Conservation (phyloP, 2,888 invertebrate species). For the Neelides folsomi region DNA sequence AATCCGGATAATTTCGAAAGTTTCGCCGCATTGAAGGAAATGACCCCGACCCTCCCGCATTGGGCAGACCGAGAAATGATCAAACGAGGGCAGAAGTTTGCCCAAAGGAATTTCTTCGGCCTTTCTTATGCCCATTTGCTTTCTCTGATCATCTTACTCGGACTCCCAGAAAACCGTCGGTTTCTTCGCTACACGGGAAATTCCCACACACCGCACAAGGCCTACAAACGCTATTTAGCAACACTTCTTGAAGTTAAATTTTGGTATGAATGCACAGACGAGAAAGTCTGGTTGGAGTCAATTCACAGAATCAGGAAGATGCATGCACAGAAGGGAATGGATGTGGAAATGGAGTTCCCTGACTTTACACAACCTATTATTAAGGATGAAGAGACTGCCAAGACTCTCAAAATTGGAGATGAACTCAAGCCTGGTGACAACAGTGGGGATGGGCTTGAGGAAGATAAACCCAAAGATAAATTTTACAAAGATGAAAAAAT, state of each 20-base stretch:
- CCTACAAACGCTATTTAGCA: conserved; percentile 41
- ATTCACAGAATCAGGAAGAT: conserved; percentile 40
- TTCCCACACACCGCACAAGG: conserved; percentile 41
- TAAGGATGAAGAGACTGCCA: not conserved
- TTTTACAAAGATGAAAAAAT: too few species aligned
- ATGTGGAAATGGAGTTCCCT: conserved; percentile 32
- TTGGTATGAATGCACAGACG: conserved; percentile 44
- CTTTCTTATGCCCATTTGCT: conserved; percentile 37
- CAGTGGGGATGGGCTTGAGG: too few species aligned
- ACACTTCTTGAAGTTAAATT: conserved; percentile 40
- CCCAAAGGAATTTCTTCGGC: conserved; percentile 37
- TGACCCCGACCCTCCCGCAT: conserved; percentile 34
- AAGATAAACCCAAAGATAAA: not conserved
- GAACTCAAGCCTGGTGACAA: not conserved
- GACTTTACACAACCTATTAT: conserved; percentile 2
- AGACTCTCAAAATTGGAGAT: too few species aligned
- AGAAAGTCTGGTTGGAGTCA: conserved; percentile 38
- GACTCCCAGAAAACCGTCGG: conserved; percentile 38
- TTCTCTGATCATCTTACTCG: conserved; percentile 39
- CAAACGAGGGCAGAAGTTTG: conserved; percentile 40
- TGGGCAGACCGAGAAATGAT: conserved; percentile 41
- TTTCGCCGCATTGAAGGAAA: too few species aligned
- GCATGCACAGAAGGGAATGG: conserved; percentile 38
- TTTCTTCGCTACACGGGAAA: conserved; percentile 41
- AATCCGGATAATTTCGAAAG: too few species aligned